These are phyloP conservation scores for Chiloscyllium plagiosum DNA, from an alignment of 2,113 vertebrate species.

Conservation along the genomic window DNA sequence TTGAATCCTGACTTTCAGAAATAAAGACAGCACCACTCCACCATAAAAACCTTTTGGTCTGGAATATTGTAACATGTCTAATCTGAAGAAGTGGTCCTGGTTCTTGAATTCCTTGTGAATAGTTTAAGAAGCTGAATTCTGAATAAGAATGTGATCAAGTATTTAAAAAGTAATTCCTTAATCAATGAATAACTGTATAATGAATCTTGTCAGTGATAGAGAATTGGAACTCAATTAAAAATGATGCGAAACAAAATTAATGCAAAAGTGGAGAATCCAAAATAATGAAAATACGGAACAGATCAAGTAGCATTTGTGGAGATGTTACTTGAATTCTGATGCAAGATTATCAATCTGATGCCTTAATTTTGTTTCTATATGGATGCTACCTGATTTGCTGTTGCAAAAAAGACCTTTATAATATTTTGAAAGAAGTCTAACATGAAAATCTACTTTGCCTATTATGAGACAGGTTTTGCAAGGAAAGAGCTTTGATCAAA, in stretches of 20 bases:
- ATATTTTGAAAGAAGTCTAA: not conserved
- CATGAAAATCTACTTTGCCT: not conserved
- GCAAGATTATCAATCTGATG: not conserved
- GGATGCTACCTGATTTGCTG: not conserved
- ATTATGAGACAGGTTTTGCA: not conserved
- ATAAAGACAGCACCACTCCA: too few relatives aligned
- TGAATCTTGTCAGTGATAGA: not conserved
- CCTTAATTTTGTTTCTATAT: too few relatives aligned
- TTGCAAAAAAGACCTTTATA: too few relatives aligned
- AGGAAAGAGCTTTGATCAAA: not conserved
- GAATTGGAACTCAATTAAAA: not conserved
- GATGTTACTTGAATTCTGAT: not conserved
- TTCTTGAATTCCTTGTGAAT: too few relatives aligned
- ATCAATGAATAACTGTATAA: not conserved
- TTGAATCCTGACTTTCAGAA: too few relatives aligned
- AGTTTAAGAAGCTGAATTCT: too few relatives aligned
- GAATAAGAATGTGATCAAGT: too few relatives aligned
- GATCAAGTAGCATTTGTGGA: not conserved
- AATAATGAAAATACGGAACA: not conserved
- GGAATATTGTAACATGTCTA: not conserved
- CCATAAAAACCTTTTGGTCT: too few relatives aligned
- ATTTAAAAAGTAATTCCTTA: too few relatives aligned
- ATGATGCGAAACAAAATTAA: not conserved
- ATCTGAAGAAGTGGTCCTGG: not conserved
- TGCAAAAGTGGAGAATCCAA: not conserved